A percentile compares a stretch with the other conserved stretches of the same genome.
These are phyloP conservation scores for Melanerpes aurifrons DNA, from an alignment of 2,113 vertebrate species.

Conservation along the genomic window DNA sequence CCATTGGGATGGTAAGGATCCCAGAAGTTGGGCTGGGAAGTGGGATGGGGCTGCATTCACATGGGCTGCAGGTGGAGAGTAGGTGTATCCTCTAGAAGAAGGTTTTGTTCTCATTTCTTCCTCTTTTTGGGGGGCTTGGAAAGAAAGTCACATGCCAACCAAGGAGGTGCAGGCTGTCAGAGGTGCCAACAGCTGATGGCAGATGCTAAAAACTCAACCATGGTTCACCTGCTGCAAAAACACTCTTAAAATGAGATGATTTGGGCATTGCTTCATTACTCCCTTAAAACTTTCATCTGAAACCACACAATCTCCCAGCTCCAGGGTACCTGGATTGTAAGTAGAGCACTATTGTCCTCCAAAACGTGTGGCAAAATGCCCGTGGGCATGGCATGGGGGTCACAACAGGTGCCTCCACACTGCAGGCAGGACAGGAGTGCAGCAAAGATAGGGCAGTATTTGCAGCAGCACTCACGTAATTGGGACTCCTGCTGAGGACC, in stretches of 20 bases:
- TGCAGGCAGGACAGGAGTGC: neutral
- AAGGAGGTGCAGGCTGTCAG: neutral
- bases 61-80: fast-evolving
- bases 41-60: neutral
- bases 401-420: neutral
- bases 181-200: neutral
- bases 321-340: neutral
- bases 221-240: neutral
- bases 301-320: neutral
- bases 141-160: neutral
- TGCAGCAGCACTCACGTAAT: neutral
- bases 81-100: neutral
- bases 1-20: fast-evolving
- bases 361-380: neutral
- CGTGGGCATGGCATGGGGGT: neutral
- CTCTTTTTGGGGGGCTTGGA: neutral
- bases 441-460: neutral
- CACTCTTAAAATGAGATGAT: fast-evolving
- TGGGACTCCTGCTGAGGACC: neutral
- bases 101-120: neutral
- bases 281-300: neutral
- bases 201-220: neutral
- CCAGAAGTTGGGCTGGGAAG: neutral
- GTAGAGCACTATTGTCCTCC: neutral
- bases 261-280: neutral